Base-by-base conservation (phyloP, 2,797 vertebrate genomes). In the Chiroxiphia lanceolata region DNA sequence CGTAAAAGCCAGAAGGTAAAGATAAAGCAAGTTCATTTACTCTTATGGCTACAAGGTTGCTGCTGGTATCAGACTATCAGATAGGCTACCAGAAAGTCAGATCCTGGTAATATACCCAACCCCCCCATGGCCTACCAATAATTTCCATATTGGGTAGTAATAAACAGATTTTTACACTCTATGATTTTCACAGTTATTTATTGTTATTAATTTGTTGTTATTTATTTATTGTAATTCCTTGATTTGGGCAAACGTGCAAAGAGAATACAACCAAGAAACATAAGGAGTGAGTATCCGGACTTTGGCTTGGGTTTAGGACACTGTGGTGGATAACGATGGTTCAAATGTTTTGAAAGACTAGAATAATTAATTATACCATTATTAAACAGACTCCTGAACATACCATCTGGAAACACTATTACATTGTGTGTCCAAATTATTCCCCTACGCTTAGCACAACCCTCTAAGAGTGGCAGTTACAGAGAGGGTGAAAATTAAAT, bases 341-440 rank as follows among this genome's bases (percentile, higher is more conserved):
- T 96, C 88, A 83, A 77, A 82, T 59, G 61, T 65, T 89, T 65
- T 6, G 29, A 54, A 87, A 78, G 33, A 57, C 33, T 40, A 57
- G 65, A 94, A 82, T 87, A 94, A 93, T 94, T 91, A 70, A 95
- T 90, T 90, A 80, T 61, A 82, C 56, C 42, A 92, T 42, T 83
- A 78, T 61, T 77, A 95, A 95, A 80, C 42, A 82, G 83, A 36
- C 40, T 60, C 5, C 1, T 80, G 79, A 77, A 85, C 71, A 85
- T 57, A 89, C 81, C 94, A 87, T 88, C 89, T 92, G 84, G 87
- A 86, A 92, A 53, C 6, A 4, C 83, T 85, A 95, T 87, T 85
- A 85, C 48, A 40, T 45, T 65, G 27, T 31, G 44, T 61, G n/a
- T 71, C 89, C 85, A 72, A 94, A 87, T 92, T 71, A 91, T 88